Evolutionary conservation across 2,888 invertebrate genomes (phyloP).

Genomic region (Baccha elongata): DNA sequence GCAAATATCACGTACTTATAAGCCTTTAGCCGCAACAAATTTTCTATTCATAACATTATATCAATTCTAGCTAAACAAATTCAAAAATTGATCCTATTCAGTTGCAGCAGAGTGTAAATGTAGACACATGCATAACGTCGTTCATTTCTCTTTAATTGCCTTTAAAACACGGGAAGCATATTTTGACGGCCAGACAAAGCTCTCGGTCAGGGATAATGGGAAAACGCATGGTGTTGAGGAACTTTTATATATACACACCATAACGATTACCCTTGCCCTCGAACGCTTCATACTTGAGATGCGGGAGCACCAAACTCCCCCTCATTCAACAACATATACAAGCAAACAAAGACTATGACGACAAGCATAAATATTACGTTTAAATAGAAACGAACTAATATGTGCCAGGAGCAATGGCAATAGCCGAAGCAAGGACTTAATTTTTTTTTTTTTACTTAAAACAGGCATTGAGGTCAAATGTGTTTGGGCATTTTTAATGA

Average conservation of each 20-base stretch:
- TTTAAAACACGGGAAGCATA: conserved; percentile 19
- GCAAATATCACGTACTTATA: no score
- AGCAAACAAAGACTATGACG: background rate
- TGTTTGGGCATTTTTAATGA: conserved; percentile 73
- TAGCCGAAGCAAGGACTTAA: conserved; percentile 62
- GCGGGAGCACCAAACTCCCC: conserved; percentile 25
- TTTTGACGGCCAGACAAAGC: conserved; percentile 65
- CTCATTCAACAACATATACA: conserved; percentile 4
- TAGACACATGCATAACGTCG: background rate
- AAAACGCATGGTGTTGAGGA: conserved; percentile 24
- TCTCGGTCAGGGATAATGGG: conserved; percentile 70
- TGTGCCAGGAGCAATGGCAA: conserved; percentile 56
- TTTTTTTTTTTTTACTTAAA: conserved; percentile 9
- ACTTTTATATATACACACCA: conserved; percentile 27
- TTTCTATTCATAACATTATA: no score
- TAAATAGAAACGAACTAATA: conserved; percentile 32
- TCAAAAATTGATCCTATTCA: no score
- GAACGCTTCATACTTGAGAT: background rate
- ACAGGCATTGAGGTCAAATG: conserved; percentile 44
- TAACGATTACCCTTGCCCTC: conserved; percentile 41
- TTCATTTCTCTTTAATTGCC: conserved; percentile 53
- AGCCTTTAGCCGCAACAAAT: no score
- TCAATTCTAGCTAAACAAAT: no score
- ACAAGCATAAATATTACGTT: background rate
- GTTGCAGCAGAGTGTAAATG: background rate